Conservation (phyloP, 2,113 vertebrate species). For the Callopanchax toddi region DNA sequence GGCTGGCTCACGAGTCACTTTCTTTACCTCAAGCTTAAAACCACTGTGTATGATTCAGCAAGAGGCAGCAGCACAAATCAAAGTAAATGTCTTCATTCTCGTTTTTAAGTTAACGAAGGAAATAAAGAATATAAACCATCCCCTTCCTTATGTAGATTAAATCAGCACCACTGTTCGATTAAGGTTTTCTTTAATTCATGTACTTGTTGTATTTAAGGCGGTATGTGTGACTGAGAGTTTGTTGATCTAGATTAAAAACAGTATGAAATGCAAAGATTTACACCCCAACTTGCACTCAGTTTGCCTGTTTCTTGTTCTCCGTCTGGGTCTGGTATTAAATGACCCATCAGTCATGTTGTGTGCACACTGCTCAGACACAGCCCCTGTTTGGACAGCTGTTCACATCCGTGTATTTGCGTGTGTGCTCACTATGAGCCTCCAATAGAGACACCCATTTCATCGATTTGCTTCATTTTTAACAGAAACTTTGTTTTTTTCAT, state of each 20-base stretch:
- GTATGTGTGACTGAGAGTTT: background rate
- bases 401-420: conserved; percentile 16
- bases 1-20: conserved; percentile 11
- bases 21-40: conserved; percentile 29
- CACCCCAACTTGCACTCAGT: background rate
- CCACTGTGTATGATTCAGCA: conserved; percentile 11
- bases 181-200: background rate
- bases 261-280: background rate
- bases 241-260: background rate
- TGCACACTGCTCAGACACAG: conserved; percentile 40
- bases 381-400: conserved; percentile 79
- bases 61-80: background rate
- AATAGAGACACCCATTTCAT: too few species aligned
- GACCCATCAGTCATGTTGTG: conserved; percentile 59
- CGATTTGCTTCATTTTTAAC: conserved; percentile 26
- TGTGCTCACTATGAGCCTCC: conserved; percentile 17
- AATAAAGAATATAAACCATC: background rate
- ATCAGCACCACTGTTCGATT: background rate
- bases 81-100: background rate
- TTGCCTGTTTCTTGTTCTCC: conserved; percentile 30
- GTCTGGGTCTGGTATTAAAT: conserved; percentile 55
- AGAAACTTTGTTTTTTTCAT: too few species aligned
- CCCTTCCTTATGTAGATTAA: background rate
- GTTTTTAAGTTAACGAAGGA: background rate
- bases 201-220: too few species aligned